Conservation (phyloP, 2,888 invertebrate genomes). For the Ormyrus nitidulus region DNA sequence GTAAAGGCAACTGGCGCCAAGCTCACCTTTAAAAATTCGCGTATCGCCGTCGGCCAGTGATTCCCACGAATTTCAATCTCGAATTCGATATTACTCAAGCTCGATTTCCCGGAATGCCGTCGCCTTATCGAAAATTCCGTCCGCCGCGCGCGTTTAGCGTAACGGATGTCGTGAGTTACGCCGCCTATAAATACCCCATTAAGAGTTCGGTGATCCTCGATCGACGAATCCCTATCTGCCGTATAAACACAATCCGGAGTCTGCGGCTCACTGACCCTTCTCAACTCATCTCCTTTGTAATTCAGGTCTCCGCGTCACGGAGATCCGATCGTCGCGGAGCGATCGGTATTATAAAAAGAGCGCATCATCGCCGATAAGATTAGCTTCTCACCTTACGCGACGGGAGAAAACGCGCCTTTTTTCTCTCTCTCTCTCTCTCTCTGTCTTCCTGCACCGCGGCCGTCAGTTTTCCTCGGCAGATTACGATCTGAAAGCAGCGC, state of each 20-base stretch:
- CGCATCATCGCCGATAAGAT: slow-evolving; percentile 40
- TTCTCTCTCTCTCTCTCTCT: neutral
- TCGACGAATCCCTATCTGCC: slow-evolving; percentile 4
- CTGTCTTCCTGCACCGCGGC: neutral
- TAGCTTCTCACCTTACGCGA: slow-evolving; percentile 45
- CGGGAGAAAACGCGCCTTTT: neutral
- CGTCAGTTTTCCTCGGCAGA: neutral
- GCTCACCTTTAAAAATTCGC: no score
- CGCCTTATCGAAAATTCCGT: neutral
- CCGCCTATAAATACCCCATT: neutral
- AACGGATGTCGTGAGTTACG: neutral
- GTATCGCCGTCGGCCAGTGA: no score
- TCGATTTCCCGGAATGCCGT: neutral
- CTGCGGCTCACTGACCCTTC: slow-evolving; percentile 64
- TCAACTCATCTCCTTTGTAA: slow-evolving; percentile 48
- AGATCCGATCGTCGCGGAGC: neutral
- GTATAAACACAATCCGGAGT: slow-evolving; percentile 2
- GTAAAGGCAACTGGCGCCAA: no score
- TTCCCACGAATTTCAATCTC: no score
- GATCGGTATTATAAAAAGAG: neutral
- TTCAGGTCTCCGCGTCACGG: slow-evolving; percentile 11
- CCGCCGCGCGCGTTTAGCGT: neutral
- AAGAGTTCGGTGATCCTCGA: slow-evolving; percentile 36
- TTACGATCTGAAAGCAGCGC: slow-evolving; percentile 11
- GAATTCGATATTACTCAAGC: no score